These are phyloP conservation scores for Psix sp. DNA, from an alignment of 1,140 invertebrate genomes.

Conservation along the genomic window DNA sequence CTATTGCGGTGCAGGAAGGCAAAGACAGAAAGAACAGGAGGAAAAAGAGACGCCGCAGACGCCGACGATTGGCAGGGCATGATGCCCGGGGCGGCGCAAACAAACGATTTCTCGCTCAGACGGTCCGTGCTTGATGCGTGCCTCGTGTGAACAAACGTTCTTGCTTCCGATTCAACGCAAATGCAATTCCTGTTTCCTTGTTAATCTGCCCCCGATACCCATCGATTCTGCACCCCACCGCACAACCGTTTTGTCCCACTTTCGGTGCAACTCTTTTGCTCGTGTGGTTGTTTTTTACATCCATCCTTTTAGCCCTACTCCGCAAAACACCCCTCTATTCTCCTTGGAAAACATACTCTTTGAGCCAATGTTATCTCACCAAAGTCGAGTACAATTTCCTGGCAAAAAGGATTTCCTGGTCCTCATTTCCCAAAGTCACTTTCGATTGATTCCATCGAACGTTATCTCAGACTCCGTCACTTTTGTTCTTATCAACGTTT, in stretches of 20 bases:
- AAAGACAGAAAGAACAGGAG: too few species aligned
- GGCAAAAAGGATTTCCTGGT: constrained; percentile 20
- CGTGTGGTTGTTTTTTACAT: constrained; percentile 40
- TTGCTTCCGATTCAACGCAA: constrained; percentile 60
- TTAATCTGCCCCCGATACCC: constrained; percentile 55
- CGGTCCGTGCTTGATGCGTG: constrained; percentile 35
- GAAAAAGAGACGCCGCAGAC: constrained; percentile 24
- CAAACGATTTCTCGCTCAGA: constrained; percentile 61
- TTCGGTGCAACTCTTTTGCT: constrained; percentile 36
- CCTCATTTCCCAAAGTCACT: constrained; percentile 36
- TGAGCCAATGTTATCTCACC: constrained; percentile 49
- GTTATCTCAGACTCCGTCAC: constrained; percentile 29
- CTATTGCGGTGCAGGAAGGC: constrained; percentile 14
- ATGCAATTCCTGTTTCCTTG: constrained; percentile 60
- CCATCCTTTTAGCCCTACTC: constrained; percentile 37
- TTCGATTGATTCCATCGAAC: constrained; percentile 47
- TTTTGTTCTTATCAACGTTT: constrained; percentile 24
- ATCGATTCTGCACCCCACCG: constrained; percentile 40
- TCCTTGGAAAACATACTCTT: constrained; percentile 35
- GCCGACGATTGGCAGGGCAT: constrained; percentile 28
- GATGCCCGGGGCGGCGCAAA: constrained; percentile 27
- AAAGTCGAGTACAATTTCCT: constrained; percentile 35
- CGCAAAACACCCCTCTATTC: constrained; percentile 18
- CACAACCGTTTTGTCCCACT: constrained; percentile 50
- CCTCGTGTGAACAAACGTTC: constrained; percentile 57